Conservation (phyloP, 2,113 vertebrate species). For the Stegostoma tigrinum region DNA sequence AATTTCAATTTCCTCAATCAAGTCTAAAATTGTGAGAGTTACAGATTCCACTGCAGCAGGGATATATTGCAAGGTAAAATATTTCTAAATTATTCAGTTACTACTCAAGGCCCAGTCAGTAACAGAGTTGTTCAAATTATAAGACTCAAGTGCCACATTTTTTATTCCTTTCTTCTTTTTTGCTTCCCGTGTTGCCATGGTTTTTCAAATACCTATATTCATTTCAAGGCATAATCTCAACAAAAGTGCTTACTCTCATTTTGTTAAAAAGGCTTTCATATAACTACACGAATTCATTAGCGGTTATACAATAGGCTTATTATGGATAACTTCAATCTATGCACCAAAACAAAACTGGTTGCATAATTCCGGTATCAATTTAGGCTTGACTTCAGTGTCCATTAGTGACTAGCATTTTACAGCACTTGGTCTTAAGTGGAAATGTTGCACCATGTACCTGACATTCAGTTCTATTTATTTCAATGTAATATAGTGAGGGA, state of each 20-base stretch:
- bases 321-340: not conserved
- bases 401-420: not conserved
- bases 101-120: not conserved
- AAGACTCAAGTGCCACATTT: not conserved
- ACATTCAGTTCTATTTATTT: not conserved
- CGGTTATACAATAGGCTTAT: constrained; percentile 39
- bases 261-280: constrained; percentile 44
- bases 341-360: not conserved
- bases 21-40: not conserved
- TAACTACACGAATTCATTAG: constrained; percentile 35
- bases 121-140: not conserved
- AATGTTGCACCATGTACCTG: not conserved
- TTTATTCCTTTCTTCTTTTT: not conserved
- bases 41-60: not conserved
- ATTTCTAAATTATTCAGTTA: not conserved
- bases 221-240: constrained; percentile 41
- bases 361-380: not conserved
- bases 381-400: not conserved
- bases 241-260: constrained; percentile 45
- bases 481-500: not conserved
- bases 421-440: not conserved
- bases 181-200: constrained; percentile 43
- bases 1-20: not conserved
- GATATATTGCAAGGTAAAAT: not conserved
- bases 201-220: constrained; percentile 42